Base-by-base conservation (phyloP, 1,140 invertebrate species). In the Drosophila sturtevanti region DNA sequence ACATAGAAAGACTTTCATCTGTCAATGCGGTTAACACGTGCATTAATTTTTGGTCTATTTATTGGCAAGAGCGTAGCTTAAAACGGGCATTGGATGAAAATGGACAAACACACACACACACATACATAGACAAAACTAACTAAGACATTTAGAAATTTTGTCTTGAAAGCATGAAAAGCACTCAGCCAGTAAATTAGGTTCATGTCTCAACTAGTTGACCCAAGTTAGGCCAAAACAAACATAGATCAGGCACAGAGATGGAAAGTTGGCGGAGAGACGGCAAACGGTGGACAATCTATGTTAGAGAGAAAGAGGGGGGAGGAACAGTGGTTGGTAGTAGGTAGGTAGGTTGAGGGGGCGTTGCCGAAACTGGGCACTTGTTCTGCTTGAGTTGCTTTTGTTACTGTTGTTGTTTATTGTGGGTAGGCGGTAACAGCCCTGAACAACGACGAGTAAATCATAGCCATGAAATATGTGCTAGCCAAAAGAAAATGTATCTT, bases 161-260 rank as follows among this genome's bases (percentile, higher is more conserved):
- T 56, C 62, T 58, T 27, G 60, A 68, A 65, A 67, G 71, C 79
- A 87, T 86, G 68, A 86, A 86, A 87, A 70, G 84, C 84, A 89
- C 76, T 87, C 84, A 84, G 84, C 67, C 84, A 87, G 84, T 80
- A 87, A 87, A 87, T 87, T 89, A 87, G 84, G 84, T 87, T 87
- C 84, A 89, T 89, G 84, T 87, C 84, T 84, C 72, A 89, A 89
- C 84, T 82, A 77, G 81, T 82, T 87, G 84, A 87, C 84, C 84
- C 77, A 73, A 87, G 63, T 79, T 63, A 77, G 79, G 70, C 75
- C 75, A 79, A 87, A 89, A 77, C 77, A 87, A 89, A 87, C 79
- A 89, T 70, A 72, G 75, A 70, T 61, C 52, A 77, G 59, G 34
- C 31, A 58, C 52, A 70, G 21, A 52, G 41, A 10, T 12, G 37